Evolutionary conservation across 1,140 invertebrate species (phyloP), one percentile per base, ranked within the genome.

Genomic region (Drosophila busckii): DNA sequence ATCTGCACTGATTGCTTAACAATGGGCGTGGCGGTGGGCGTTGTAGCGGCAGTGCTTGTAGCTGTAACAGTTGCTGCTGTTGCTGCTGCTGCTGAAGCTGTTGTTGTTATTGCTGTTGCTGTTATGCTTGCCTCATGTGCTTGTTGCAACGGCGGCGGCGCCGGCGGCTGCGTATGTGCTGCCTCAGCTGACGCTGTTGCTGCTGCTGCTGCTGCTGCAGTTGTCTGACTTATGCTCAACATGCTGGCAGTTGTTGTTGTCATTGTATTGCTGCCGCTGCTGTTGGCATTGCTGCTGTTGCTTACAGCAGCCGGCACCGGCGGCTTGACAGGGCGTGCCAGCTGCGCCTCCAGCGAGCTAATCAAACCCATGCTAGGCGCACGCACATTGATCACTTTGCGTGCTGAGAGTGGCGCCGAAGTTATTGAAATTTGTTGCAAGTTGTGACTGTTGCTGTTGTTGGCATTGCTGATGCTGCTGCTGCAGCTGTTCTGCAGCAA

Each of bases 401-500:
- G 62, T 48, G 90, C 89, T 7, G 89, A 89, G 1, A 89, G 86
- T 0, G 90, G 86, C 0, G 68, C 59, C 26, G 76, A 62, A 7
- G 65, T 63, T 5, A 80, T 70, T 9, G 65, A 68, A 5, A 88
- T 50, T 88, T 88, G 67, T 83, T 88, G 73, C 13, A 82, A 58
- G 10, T 87, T 85, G 23, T 90, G 89, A 6, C 35, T 91, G 76
- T 91, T 93, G 3, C 90, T 94, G 4, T 93, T 94, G 65, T 95
- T 97, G 85, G n/a, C 97, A 88, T 84, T 97, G 94, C 71, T 97
- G n/a, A 2, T 3, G 90, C 48, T 38, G 34, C 23, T 91, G 82
- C 91, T 93, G 3, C 90, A 94, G 5, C 94, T 94, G 66, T 96
- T 97, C 85, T 97, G 95, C 10, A 98, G 85, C 15, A 98, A 88